Percentiles rank a stretch among this genome's conserved stretches.
Evolutionary conservation across 2,888 invertebrate genomes (phyloP).

Genomic region (Meghimatium bilineatum): DNA sequence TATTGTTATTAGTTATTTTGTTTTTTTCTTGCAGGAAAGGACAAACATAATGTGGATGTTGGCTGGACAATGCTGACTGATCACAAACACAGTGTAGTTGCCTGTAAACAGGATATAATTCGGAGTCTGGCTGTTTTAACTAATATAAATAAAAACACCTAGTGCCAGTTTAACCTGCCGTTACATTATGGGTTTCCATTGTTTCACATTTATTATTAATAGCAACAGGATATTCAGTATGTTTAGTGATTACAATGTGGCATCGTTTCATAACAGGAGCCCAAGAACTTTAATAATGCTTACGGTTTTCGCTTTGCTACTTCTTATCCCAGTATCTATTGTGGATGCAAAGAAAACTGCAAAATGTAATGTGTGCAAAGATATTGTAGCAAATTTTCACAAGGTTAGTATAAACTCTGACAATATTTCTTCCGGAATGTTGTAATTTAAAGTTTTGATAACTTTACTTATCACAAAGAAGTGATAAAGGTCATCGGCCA

Average conservation of each 20-base stretch:
- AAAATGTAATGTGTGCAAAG: conserved; percentile 58
- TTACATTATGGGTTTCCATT: conserved; percentile 7
- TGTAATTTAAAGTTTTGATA: no score
- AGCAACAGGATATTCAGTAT: neutral
- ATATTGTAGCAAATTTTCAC: conserved; percentile 63
- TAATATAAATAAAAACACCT: neutral
- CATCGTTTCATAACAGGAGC: neutral
- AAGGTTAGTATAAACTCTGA: conserved; percentile 56
- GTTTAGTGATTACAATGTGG: neutral
- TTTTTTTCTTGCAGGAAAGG: neutral
- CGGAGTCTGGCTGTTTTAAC: neutral
- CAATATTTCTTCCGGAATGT: no score
- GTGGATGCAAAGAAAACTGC: conserved; percentile 44
- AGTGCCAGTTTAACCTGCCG: neutral
- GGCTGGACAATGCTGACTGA: neutral
- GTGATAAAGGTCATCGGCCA: no score
- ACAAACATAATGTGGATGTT: neutral
- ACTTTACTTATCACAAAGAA: no score
- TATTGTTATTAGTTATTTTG: no score
- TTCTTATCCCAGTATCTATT: conserved; percentile 26
- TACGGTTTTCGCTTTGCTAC: neutral
- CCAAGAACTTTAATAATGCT: conserved; percentile 1
- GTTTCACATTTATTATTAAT: conserved; percentile 5
- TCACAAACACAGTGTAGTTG: neutral
- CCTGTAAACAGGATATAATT: neutral